A percentile compares a stretch with the other conserved stretches of the same genome.
Evolutionary conservation across 2,113 vertebrate species (phyloP).

Genomic region (Ptychochromis oligacanthus): DNA sequence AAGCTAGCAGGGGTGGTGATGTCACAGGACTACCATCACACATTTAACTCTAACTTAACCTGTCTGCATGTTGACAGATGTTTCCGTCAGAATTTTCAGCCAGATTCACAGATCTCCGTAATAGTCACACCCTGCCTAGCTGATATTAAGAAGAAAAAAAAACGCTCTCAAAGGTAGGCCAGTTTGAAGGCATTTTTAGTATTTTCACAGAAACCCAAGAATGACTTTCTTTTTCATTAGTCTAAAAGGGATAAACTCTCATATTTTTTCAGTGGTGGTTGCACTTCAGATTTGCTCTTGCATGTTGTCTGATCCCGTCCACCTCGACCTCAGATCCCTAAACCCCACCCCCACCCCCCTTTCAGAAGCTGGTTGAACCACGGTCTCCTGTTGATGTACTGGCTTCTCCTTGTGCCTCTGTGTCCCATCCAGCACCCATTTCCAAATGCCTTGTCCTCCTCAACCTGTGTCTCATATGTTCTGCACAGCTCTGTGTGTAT

Average conservation of each 20-base stretch:
- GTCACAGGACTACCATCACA: constrained; percentile 55
- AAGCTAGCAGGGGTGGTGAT: constrained; percentile 63
- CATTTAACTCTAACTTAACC: constrained; percentile 79
- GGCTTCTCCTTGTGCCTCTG: constrained; percentile 71
- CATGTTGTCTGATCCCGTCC: constrained; percentile 80
- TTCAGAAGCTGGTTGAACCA: constrained; percentile 70
- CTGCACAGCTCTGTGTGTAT: constrained; percentile 75
- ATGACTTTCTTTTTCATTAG: constrained; percentile 80
- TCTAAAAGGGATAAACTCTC: constrained; percentile 76
- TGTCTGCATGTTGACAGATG: constrained; percentile 88
- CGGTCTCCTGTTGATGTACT: constrained; percentile 69
- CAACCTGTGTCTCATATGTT: constrained; percentile 72
- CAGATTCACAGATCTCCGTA: constrained; percentile 82
- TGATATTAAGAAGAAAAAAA: constrained; percentile 86
- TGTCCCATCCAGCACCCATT: constrained; percentile 80
- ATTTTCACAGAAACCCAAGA: constrained; percentile 77
- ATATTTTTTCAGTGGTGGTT: constrained; percentile 79
- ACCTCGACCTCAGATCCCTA: constrained; percentile 53
- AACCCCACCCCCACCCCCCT: constrained; percentile 13
- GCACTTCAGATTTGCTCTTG: constrained; percentile 81
- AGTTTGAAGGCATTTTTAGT: constrained; percentile 80
- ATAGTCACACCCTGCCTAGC: constrained; percentile 84
- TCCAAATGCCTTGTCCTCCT: constrained; percentile 67
- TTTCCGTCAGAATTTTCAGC: constrained; percentile 84
- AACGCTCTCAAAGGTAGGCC: constrained; percentile 83